Evolutionary conservation across 2,888 invertebrate genomes (phyloP), one percentile per base, ranked within the genome.

Genomic region (Dicranocentrus wangi): DNA sequence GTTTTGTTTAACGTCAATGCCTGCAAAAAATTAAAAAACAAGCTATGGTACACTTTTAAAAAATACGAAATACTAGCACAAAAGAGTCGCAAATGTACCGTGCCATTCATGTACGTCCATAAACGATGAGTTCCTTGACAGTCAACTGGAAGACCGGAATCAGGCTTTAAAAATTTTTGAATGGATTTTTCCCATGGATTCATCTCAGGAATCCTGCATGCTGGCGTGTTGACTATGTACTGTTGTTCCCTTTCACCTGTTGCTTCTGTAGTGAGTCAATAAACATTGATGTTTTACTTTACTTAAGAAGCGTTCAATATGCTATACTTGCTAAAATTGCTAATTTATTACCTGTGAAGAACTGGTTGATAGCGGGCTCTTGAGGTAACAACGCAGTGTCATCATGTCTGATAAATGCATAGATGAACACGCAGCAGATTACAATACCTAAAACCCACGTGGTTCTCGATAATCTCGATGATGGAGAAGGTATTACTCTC

Each of bases 171-270:
- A 72, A 80, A 79, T n/a, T 28, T n/a, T 15, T 42, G 27, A 28
- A 82, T 71, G 0, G 80, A 70, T 1, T 2, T 2, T 23, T 82
- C 82, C 65, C 43, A 72, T 8, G 82, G 76, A 58, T 61, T 61
- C 39, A 82, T 76, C 17, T 80, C 47, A 0, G 76, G 55, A 8
- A 82, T 82, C 71, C 72, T 43, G 27, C 82, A 82, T 7, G 60
- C 66, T 1, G 79, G 60, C 0, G 82, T 82, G 19, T 80, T 53
- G 21, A 82, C 75, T 43, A 53, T 39, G 39, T 75, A 53, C 8
- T 2, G 13, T 8, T 3, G 43, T 1, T 8, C 13, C 5, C n/a
- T 8, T n/a, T 43, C 8, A 43, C n/a, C 43, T n/a, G n/a, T 2
- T 8, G 8, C 13, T 43, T n/a, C 43, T 3, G 43, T n/a, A 43